These are phyloP conservation scores for Caiman crocodilus DNA, from an alignment of 2,797 vertebrate species.

Conservation along the genomic window DNA sequence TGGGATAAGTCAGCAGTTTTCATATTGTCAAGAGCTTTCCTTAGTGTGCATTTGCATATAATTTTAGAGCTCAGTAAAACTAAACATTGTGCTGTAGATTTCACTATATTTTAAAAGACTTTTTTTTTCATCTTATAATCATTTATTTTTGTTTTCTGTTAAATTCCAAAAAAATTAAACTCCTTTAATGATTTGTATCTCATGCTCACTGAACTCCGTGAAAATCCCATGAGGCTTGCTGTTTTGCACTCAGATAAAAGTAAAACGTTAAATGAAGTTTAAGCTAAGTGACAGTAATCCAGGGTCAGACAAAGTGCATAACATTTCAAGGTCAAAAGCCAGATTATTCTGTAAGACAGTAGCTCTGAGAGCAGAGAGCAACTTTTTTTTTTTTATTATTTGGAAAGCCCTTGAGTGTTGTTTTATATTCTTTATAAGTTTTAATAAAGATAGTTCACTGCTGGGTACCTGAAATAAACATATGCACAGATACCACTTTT, in stretches of 20 bases:
- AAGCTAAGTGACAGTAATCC: neutral
- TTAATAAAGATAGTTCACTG: conserved; percentile 54
- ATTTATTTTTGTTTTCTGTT: neutral
- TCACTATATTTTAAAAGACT: neutral
- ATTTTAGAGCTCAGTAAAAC: neutral
- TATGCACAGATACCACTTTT: neutral
- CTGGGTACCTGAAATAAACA: conserved; percentile 50
- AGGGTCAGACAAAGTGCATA: neutral
- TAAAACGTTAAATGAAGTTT: conserved; percentile 30
- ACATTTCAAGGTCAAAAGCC: conserved; percentile 49
- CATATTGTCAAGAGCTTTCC: neutral
- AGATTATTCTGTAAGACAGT: neutral
- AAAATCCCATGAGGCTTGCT: neutral
- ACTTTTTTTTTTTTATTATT: neutral
- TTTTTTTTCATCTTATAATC: neutral
- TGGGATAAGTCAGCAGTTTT: neutral
- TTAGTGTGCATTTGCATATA: neutral
- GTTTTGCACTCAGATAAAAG: neutral
- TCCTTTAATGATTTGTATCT: neutral
- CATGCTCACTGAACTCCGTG: neutral
- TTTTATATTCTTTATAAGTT: conserved; percentile 58
- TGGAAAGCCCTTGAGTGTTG: neutral
- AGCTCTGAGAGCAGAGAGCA: conserved; percentile 6
- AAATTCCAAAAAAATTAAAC: neutral
- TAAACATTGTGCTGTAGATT: neutral